phyloP scores from a whole-genome alignment of 2,797 vertebrate genomes.

The Myotis myotis region DNA sequence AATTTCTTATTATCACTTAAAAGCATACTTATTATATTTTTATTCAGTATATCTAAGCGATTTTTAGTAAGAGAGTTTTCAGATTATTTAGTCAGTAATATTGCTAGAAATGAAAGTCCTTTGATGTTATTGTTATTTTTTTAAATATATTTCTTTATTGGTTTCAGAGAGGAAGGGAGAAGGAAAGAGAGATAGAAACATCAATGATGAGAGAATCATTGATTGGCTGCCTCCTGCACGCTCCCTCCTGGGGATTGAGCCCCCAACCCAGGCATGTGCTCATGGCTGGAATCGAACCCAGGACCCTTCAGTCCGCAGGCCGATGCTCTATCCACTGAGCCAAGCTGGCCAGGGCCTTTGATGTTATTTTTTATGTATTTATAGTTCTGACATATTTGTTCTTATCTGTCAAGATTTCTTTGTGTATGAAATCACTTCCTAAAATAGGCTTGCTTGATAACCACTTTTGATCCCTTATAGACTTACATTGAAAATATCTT shows the following conservation, averaged over 20 bases:
- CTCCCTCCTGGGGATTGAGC: too few relatives aligned
- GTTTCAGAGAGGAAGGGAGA: too few relatives aligned
- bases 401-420: background rate
- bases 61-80: background rate
- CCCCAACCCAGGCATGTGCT: too few relatives aligned
- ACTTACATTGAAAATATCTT: background rate
- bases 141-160: too few relatives aligned
- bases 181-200: too few relatives aligned
- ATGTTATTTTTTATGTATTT: slow-evolving; percentile 20
- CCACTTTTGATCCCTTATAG: background rate
- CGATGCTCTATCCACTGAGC: too few relatives aligned
- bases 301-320: too few relatives aligned
- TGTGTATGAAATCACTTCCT: background rate
- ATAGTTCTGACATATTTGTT: background rate
- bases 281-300: too few relatives aligned
- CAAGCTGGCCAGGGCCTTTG: background rate
- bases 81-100: background rate
- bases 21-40: background rate
- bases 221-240: too few relatives aligned
- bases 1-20: background rate
- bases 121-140: too few relatives aligned
- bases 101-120: background rate
- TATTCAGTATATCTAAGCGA: background rate
- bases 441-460: background rate
- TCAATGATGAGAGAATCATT: too few relatives aligned